These are phyloP conservation scores for Perithous albicinctus DNA, from an alignment of 2,888 invertebrate species.

Conservation along the genomic window DNA sequence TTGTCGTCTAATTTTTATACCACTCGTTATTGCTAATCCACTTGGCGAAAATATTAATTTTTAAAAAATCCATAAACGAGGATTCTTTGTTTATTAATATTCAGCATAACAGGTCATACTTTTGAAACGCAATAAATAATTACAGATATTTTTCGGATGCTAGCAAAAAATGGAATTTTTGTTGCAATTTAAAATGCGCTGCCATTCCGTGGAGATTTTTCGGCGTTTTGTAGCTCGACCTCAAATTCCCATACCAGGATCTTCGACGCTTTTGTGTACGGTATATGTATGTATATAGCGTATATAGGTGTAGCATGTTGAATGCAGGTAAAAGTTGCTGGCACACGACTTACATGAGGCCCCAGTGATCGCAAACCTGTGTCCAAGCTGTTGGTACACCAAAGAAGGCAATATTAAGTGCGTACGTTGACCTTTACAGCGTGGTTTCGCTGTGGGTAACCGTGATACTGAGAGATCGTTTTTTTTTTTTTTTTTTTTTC, in stretches of 20 bases:
- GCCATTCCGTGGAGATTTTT: conserved; percentile 33
- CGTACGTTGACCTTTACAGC: conserved; percentile 63
- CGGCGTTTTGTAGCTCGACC: conserved; percentile 50
- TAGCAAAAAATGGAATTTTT: no score
- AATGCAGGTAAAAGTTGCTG: conserved; percentile 57
- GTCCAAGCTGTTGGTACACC: conserved; percentile 53
- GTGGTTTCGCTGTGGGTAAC: conserved; percentile 31
- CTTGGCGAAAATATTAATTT: no score
- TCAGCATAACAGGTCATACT: no score
- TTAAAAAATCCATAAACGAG: no score
- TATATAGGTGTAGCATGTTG: conserved; percentile 32
- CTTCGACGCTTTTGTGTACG: conserved; percentile 43
- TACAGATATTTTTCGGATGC: neutral
- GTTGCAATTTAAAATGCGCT: neutral
- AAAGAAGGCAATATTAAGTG: conserved; percentile 61
- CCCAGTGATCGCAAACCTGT: conserved; percentile 38
- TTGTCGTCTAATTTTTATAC: no score
- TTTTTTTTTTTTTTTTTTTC: no score
- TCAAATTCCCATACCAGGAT: conserved; percentile 59
- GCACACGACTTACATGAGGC: conserved; percentile 23
- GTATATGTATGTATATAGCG: conserved; percentile 8
- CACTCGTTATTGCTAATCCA: no score
- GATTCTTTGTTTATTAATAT: no score
- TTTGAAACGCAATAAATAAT: neutral
- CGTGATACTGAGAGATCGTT: conserved; percentile 37